Evolutionary conservation across 92 coral and sea anemone species (phyloP), one percentile per base, ranked within the genome.

Genomic region (Epizoanthus ramosus): DNA sequence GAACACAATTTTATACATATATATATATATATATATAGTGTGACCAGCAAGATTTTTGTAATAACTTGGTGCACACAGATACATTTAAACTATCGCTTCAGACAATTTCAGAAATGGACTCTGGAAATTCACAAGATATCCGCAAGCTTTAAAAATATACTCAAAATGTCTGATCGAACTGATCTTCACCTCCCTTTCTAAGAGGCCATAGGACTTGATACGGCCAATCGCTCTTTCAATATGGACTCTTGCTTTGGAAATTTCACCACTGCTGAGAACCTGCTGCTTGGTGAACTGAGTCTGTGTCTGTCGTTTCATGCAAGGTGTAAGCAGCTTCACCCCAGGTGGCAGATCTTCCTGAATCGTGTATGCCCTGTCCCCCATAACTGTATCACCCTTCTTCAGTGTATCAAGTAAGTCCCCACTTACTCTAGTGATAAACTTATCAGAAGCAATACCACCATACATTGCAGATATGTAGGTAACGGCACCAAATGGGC

Each of bases 151-250:
- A 22, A 66, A 66, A 43, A 66, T 43, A 66, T 69, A 41, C 8
- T 2, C 47, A 3, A 41, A 41, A 8, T 41, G 47, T 41, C 8
- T 41, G 47, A 41, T 41, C 8, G 47, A 41, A 8, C 47, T 2
- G 8, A 41, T 41, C 8, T 41, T 41, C 47, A 41, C 47, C 8
- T 41, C 47, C 47, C 47, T 41, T 33, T 69, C 56, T 69, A 69
- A 69, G 74, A 69, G 74, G 37, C 86, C 68, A 82, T 50, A 68
- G 16, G 79, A 43, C 67, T 69, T 82, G n/a, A 82, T 82, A 10
- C 80, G 63, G 18, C 79, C 69, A 57, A 82, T 82, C 22, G 86
- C 79, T 82, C 79, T 45, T 57, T 82, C 86, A 82, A 69, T 56
- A 45, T 82, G 57, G 50, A 82, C 50, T 82, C 86, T 82, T 25